These are phyloP conservation scores for Anhinga anhinga DNA, from an alignment of 2,113 vertebrate species.

Conservation along the genomic window DNA sequence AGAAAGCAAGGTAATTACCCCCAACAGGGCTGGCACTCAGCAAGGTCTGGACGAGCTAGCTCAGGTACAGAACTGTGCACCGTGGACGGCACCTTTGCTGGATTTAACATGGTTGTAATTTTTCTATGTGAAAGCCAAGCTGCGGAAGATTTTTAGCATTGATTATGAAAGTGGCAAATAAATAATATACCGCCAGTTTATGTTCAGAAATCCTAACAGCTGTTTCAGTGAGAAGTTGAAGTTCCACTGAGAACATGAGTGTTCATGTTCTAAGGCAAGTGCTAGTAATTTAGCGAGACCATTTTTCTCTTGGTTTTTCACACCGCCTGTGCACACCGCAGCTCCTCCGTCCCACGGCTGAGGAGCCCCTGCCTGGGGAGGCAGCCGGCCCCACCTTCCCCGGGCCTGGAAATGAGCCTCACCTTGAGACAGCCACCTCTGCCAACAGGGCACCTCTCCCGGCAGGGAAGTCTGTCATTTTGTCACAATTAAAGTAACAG, in stretches of 20 bases:
- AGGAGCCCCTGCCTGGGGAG: rapidly evolving
- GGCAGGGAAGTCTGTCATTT: background rate
- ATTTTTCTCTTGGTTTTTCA: rapidly evolving
- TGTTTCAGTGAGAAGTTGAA: background rate
- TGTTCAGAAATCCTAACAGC: background rate
- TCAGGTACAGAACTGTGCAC: background rate
- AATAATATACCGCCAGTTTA: background rate
- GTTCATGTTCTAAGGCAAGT: background rate
- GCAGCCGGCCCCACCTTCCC: background rate
- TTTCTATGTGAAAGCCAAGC: background rate
- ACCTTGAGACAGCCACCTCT: too few relatives aligned
- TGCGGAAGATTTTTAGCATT: background rate
- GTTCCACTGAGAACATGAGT: background rate
- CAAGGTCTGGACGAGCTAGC: background rate
- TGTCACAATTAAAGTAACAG: background rate
- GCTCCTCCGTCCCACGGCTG: rapidly evolving
- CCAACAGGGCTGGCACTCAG: background rate
- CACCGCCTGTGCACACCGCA: too few relatives aligned
- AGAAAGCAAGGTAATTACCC: background rate
- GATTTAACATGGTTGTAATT: background rate
- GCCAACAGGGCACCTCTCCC: background rate
- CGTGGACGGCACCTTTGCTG: background rate
- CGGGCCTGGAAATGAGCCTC: background rate
- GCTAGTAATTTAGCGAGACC: background rate
- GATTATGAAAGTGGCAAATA: background rate